phyloP scores from a whole-genome alignment of 2,113 vertebrate species.

The Chionodraco myersi region DNA sequence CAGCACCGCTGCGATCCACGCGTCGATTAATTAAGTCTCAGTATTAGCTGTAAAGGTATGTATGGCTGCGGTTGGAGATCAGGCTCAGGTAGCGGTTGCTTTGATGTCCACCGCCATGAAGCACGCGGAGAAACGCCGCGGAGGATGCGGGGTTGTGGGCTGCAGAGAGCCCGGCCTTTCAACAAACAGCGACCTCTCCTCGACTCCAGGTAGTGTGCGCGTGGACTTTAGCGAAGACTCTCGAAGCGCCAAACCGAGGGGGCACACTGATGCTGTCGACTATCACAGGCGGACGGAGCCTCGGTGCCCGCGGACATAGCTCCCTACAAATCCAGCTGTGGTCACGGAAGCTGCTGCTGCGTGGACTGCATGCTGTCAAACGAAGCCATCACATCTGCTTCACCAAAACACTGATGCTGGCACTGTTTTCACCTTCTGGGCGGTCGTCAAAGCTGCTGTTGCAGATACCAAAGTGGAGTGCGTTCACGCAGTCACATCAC shows the following conservation, averaged over 20 bases:
- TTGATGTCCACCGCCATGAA: constrained; percentile 23
- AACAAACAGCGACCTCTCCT: constrained; percentile 30
- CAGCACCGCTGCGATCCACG: constrained; percentile 47
- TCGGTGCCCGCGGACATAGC: constrained; percentile 67
- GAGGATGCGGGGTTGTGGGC: constrained; percentile 53
- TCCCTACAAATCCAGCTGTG: constrained; percentile 80
- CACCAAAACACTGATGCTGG: background rate
- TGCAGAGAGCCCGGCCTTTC: constrained; percentile 65
- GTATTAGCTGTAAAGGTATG: constrained; percentile 53
- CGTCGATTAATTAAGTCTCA: constrained; percentile 53
- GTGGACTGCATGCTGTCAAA: constrained; percentile 53
- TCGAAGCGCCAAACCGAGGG: constrained; percentile 59
- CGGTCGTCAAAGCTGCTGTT: constrained; percentile 22
- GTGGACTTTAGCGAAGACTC: constrained; percentile 74
- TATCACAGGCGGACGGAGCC: constrained; percentile 59
- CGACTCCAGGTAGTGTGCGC: constrained; percentile 42
- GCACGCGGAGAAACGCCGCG: constrained; percentile 37
- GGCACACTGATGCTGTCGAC: constrained; percentile 67
- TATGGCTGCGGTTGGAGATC: constrained; percentile 18
- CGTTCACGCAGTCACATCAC: constrained; percentile 69
- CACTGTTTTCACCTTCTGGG: background rate
- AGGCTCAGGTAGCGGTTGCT: constrained; percentile 11
- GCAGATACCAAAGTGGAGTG: constrained; percentile 20
- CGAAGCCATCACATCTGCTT: constrained; percentile 44
- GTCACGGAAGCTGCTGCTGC: constrained; percentile 72